Base-by-base conservation (phyloP, 2,797 vertebrate genomes). In the Rhynchonycteris naso region DNA sequence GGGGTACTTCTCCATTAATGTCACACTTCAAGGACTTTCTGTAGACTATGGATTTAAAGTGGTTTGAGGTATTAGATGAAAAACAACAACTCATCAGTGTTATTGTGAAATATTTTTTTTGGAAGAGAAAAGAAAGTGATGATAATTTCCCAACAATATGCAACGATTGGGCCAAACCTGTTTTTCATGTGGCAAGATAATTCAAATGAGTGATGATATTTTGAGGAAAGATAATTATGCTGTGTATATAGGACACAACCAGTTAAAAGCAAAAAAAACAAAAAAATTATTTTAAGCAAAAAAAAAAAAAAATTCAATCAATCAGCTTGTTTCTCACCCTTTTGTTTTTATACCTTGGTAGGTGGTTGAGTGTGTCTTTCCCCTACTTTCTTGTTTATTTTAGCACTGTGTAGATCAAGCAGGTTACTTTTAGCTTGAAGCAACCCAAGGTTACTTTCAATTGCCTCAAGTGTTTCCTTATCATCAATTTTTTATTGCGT, bases 71-170 rank as follows among this genome's bases (percentile, higher is more conserved):
- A 91, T 94, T 86, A 16, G 69, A 56, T 15, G 11, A 47, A 93
- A 96, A 95, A 97, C 92, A 97, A 97, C 92, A 97, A 72, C 92
- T 96, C 96, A 97, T 97, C 94, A 96, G 93, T 87, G 71, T 93
- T 90, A 96, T 96, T 97, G 93, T 95, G 94, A 74, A 84, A 54
- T 26, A 12, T n/a, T n/a, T 78, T 81, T 88, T 96, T 68, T 79
- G 12, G 4, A 71, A 90, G 85, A 97, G 93, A 96, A 96, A 94
- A 90, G 93, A 68, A 94, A 94, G 93, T 97, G 95, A 95, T 97
- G 97, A 96, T 96, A 96, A 97, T 97, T 97, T 95, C 86, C 56
- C 88, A 52, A 94, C 81, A 94, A 93, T 93, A 84, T 43, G 61
- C 85, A 93, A 61, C 68, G 19, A 96, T 96, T 92, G 92, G 74